A percentile compares a stretch with the other conserved stretches of the same genome.
phyloP scores from a whole-genome alignment of 1,140 invertebrate genomes.

The Aphelinus atriplicis region DNA sequence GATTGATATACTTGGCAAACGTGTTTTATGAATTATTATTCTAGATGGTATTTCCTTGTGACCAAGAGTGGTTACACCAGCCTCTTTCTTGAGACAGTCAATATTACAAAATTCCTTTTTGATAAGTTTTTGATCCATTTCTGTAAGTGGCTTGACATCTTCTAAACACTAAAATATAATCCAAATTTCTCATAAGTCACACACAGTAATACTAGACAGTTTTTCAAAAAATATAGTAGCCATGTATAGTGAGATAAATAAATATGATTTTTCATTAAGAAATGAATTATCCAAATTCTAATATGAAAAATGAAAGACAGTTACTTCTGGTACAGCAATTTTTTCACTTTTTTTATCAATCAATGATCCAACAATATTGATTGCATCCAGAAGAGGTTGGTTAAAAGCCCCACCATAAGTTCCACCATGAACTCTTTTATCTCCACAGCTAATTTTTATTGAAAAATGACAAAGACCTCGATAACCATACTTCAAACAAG shows the following conservation, averaged over 20 bases:
- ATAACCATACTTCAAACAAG: constrained; percentile 75
- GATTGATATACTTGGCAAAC: constrained; percentile 69
- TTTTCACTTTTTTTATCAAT: constrained; percentile 41
- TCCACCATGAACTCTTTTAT: constrained; percentile 41
- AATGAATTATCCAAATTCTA: neutral
- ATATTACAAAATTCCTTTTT: constrained; percentile 69
- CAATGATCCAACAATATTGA: constrained; percentile 32
- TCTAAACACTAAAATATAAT: constrained; percentile 34
- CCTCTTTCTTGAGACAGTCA: constrained; percentile 64
- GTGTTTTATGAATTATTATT: constrained; percentile 69
- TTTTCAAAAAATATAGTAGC: too few species aligned
- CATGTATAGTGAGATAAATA: too few species aligned
- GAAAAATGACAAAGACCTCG: constrained; percentile 73
- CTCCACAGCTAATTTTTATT: constrained; percentile 63
- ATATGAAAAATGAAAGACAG: too few species aligned
- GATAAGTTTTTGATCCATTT: constrained; percentile 66
- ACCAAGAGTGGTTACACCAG: constrained; percentile 57
- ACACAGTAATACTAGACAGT: too few species aligned
- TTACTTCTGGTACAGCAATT: constrained; percentile 27
- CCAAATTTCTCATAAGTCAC: too few species aligned
- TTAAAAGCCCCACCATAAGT: constrained; percentile 46
- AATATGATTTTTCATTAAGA: too few species aligned
- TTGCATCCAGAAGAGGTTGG: constrained; percentile 45
- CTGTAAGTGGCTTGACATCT: constrained; percentile 62
- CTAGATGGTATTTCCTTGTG: constrained; percentile 46